Base-by-base conservation (phyloP, 2,888 invertebrate genomes). In the Hyposoter dolosus region DNA sequence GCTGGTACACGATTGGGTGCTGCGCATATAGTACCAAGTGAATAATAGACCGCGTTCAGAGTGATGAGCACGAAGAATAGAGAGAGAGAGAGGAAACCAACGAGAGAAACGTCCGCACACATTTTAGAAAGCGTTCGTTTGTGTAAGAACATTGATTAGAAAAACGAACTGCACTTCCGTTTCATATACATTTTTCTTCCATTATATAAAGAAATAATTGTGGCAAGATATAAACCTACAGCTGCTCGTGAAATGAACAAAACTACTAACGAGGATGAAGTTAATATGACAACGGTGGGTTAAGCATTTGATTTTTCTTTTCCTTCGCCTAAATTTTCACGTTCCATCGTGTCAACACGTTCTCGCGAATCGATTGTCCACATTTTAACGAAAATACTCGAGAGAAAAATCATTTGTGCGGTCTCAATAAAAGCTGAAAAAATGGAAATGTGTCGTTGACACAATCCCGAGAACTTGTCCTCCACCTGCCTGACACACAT, bases 241-340 rank as follows among this genome's bases (percentile, higher is more conserved):
- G 65, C 63, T 71, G 56, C 69, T 83, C 87, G 88, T 90, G 91
- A 90, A 88, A 92, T 92, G 92, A 91, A 88, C 82, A 90, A 88
- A 87, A 72, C 80, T 82, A 69, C 88, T 72, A 87, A 86, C 78
- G 89, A 91, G 63, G 93, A 93, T 89, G 93, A 93, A 79, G 89
- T 90, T 86, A 91, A 93, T 84, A 92, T 93, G 93, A 92, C 93
- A 87, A 93, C 93, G 87, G 93, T 93, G 84, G 87, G 90, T 87
- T 60, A 56, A 83, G 68, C 23, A 23, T 60, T 35, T 66, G 69
- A 12, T 43, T 82, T 1, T 60, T 68, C 23, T 71, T 32, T 50
- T 50, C n/a, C 15, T 45, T 17, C 35, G 65, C 9, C 35, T 35
- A n/a, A 65, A 35, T 3, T 6, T 15, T 9, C 32, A 15, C 15